These are phyloP conservation scores for Equus przewalskii DNA, from an alignment of 2,113 vertebrate genomes.

Conservation along the genomic window DNA sequence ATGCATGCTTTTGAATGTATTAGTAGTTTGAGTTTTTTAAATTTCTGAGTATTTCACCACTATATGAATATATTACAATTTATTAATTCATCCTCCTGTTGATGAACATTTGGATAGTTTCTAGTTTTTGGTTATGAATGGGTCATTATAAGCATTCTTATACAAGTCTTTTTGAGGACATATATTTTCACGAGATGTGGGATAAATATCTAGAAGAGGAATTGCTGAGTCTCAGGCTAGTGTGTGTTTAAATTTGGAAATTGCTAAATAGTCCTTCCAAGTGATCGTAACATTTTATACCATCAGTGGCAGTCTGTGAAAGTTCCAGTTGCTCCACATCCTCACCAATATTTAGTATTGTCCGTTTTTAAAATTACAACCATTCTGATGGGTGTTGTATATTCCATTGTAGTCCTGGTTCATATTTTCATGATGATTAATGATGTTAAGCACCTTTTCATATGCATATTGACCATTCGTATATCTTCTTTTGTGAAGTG, in stretches of 20 bases:
- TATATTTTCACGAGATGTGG: not conserved
- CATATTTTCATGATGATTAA: not conserved
- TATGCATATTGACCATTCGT: not conserved
- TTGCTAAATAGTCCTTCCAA: not conserved
- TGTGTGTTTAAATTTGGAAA: not conserved
- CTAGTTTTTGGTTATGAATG: not conserved
- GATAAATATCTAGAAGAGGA: not conserved
- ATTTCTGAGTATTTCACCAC: not conserved
- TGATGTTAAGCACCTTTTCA: not conserved
- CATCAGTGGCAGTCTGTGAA: not conserved
- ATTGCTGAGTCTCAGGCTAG: not conserved
- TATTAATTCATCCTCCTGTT: not conserved
- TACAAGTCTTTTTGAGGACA: not conserved
- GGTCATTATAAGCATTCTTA: not conserved
- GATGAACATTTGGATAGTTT: not conserved
- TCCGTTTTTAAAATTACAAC: not conserved
- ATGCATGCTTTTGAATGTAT: not conserved
- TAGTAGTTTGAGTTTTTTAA: not conserved
- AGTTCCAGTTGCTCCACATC: not conserved
- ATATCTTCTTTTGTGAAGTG: not conserved
- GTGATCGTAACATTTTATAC: not conserved
- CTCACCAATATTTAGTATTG: not conserved
- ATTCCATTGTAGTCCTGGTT: not conserved
- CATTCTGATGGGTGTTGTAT: not conserved
- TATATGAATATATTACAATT: not conserved